Evolutionary conservation across 2,797 vertebrate species (phyloP), one percentile per base, ranked within the genome.

Genomic region (Microchirus variegatus): DNA sequence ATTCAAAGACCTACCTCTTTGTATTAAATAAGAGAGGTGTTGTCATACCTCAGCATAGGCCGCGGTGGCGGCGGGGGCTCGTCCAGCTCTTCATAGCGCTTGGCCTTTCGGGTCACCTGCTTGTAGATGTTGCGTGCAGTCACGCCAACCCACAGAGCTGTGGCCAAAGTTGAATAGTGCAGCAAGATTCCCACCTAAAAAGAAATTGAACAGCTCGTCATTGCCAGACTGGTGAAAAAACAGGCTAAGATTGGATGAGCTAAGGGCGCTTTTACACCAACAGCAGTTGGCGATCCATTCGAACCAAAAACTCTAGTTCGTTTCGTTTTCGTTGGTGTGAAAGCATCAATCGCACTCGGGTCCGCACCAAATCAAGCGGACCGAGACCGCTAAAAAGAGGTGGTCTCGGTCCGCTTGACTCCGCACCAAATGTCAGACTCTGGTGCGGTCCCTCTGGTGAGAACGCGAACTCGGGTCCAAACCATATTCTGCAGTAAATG

Each of bases 81-180:
- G 11, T 98, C 98, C 52, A 97, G 92, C 71, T 99, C 96, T 59
- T 98, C 96, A 18, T 95, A 98, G 17, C 95, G 90, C 13, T 98
- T 99, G 31, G 93, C 91, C 77, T 99, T 99, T 63, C 95, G 95
- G 0, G 97, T 99, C 81, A 99, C 90, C 90, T 98, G 98, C 62
- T 99, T 99, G 79, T 98, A 98, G 81, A 99, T 97, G 85, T 99
- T 99, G 55, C 97, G 94, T 31, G 95, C 97, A 0, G 96, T 99
- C 75, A 99, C 97, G 0, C 97, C 97, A 12, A 97, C 93, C 97
- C 97, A 99, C 6, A 99, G 79, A 3, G 96, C 93, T 0, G 97
- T 98, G 1, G 97, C 95, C 61, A 99, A 93, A 8, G 97, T 98
- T 4, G 97, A 97, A 80, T 99, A 99, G 84, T 99, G 98, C 57